Base-by-base conservation (phyloP, 2,888 invertebrate genomes). In the Drosophila sordidula region DNA sequence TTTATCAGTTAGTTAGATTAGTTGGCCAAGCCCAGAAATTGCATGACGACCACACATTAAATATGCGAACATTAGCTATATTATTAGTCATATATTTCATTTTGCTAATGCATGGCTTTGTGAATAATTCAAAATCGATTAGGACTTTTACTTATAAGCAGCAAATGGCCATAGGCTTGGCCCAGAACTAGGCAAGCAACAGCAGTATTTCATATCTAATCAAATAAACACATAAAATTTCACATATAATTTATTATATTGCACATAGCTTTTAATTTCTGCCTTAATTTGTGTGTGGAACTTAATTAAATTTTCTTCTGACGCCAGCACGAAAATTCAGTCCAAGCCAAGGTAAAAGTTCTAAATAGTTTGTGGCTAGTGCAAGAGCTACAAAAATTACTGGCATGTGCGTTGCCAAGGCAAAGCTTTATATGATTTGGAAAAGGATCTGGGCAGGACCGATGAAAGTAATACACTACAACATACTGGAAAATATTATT, bases 21-120 rank as follows among this genome's bases (percentile, higher is more conserved):
- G 70, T 12, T 11, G 25, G 16, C 14, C 87, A 59, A 70, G 9
- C 86, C 89, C 63, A 51, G 41, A 56, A 45, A 46, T 83, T 22
- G 65, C 83, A 69, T 83, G 83, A 41, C 52, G 34, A 29, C 1
- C 11, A 16, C 9, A 45, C 70, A 87, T 87, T 70, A 64, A 44
- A 70, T 49, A 56, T 38, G 38, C 44, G 41, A 64, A 25, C 25
- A 52, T 26, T 65, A 55, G 36, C 57, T 45, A 12, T 14, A 46
- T 49, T 25, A 45, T 49, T 32, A 57, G 41, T 47, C 47, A 39
- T 57, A 46, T 50, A 18, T 41, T 75, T 69, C 47, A 75, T 75
- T 78, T 78, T 6, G 55, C 75, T 75, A 75, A 75, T 78, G 74
- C 72, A 64, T 16, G 8, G 45, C 67, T 41, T 29, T 38, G 8